Evolutionary conservation across 2,113 vertebrate genomes (phyloP).

Genomic region (Poeciliopsis retropinna): DNA sequence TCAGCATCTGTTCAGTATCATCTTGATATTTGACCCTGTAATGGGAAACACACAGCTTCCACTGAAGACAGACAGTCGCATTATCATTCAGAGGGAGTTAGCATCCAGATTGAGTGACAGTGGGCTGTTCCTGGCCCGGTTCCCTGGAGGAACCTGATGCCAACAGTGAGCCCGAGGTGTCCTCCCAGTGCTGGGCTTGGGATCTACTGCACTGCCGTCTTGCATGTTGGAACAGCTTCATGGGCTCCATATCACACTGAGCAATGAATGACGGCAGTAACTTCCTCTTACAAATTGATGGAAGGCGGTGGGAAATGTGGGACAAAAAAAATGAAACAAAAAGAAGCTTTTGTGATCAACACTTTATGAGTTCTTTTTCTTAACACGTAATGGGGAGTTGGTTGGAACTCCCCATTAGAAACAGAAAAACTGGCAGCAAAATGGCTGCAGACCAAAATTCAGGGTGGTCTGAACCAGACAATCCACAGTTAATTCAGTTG

Average conservation of each 20-base stretch:
- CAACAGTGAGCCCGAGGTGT: constrained; percentile 50
- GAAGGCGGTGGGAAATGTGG: constrained; percentile 23
- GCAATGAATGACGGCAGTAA: constrained; percentile 15
- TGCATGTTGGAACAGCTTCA: constrained; percentile 38
- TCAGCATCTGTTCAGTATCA: constrained; percentile 72
- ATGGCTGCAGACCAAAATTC: not conserved
- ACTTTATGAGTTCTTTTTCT: not conserved
- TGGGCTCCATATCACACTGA: constrained; percentile 18
- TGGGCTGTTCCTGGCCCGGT: constrained; percentile 40
- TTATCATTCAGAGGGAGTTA: constrained; percentile 58
- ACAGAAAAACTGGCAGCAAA: too few relatives aligned
- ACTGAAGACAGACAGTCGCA: constrained; percentile 35
- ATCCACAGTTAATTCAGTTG: not conserved
- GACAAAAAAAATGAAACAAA: constrained; percentile 24
- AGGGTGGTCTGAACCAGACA: not conserved
- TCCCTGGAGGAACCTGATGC: constrained; percentile 44
- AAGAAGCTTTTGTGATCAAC: not conserved
- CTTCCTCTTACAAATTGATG: constrained; percentile 42
- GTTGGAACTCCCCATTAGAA: too few relatives aligned
- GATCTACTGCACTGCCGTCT: constrained; percentile 28
- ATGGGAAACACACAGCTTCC: constrained; percentile 59
- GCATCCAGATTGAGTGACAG: constrained; percentile 49
- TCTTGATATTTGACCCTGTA: constrained; percentile 59
- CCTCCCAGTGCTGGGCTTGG: constrained; percentile 8
- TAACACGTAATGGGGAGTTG: not conserved